Evolutionary conservation across 2,888 invertebrate genomes (phyloP), one percentile per base, ranked within the genome.

Genomic region (Melieria picta): DNA sequence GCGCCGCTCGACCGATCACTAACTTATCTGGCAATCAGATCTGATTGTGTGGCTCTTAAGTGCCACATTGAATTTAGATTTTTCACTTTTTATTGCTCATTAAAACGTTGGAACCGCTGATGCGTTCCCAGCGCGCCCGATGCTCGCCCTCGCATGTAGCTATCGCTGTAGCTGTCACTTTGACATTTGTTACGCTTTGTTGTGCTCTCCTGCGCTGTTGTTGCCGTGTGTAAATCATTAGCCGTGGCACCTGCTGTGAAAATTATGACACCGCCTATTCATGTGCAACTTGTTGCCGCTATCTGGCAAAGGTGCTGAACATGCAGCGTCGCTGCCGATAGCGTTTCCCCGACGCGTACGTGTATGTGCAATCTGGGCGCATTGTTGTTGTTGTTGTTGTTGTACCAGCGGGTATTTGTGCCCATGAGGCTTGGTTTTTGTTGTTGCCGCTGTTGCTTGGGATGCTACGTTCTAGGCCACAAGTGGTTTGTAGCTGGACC

Each of bases 191-290:
- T 66, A 71, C 56, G 43, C 47, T 55, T 62, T 71, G 55, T 72
- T 70, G 65, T n/a, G 30, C 30, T 47, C n/a, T 68, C 60, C 58
- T 16, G 66, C 50, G 50, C 57, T 68, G 65, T 62, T 65, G 66
- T 60, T 75, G 72, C 73, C 71, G 72, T 74, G 73, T 72, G 76
- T 79, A 80, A 82, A 80, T 80, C 83, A 82, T 82, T 82, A 83
- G 78, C 79, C 76, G 70, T 78, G 82, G 80, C 84, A 84, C 83
- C 85, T 84, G 83, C 85, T 84, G 83, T 82, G 85, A 83, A 84
- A 84, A 84, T 84, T 82, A 84, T 84, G 84, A 83, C 82, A 84
- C 82, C 82, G 83, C 80, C 81, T 80, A 79, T 83, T 81, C 83
- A 81, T 80, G 82, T 68, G 76, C 72, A 79, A 81, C 82, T 79